Percentiles rank a stretch among this genome's conserved stretches.
phyloP scores from a whole-genome alignment of 53 echinoderm and acorn worm species.

The Apostichopus leukothele region DNA sequence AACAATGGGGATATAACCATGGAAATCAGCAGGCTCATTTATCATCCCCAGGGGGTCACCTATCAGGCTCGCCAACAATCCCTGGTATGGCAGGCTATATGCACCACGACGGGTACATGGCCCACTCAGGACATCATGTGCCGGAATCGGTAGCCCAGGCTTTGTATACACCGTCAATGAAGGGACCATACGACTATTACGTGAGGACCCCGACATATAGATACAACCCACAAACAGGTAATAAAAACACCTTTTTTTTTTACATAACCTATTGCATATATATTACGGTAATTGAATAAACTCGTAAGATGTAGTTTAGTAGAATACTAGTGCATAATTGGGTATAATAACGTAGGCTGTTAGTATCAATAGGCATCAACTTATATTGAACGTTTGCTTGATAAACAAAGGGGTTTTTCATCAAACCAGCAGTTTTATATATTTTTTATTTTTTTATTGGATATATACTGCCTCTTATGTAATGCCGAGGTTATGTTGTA shows the following conservation, averaged over 20 bases:
- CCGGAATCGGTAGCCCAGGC: slow-evolving; percentile 38
- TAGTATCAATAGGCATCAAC: too few species aligned
- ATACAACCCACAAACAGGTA: slow-evolving; percentile 94
- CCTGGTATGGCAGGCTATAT: slow-evolving; percentile 25
- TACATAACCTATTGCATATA: too few species aligned
- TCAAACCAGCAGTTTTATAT: too few species aligned
- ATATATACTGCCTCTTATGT: too few species aligned
- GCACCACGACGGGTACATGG: slow-evolving; percentile 47
- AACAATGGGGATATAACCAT: slow-evolving; percentile 48
- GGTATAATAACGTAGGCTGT: too few species aligned
- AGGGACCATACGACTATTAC: slow-evolving; percentile 64
- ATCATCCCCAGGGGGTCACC: slow-evolving; percentile 44
- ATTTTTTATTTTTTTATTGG: too few species aligned
- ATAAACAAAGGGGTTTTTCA: too few species aligned
- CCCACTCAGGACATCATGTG: slow-evolving; percentile 45
- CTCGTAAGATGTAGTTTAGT: background rate
- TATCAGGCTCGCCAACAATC: background rate
- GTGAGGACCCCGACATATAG: slow-evolving; percentile 83
- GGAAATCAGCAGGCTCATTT: slow-evolving; percentile 24
- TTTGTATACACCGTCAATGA: slow-evolving; percentile 40
- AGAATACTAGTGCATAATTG: background rate
- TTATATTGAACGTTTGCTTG: too few species aligned
- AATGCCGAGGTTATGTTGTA: too few species aligned
- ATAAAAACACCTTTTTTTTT: background rate
- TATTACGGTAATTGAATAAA: too few species aligned